phyloP scores from a whole-genome alignment of 2,113 vertebrate genomes.

The Myotis brandtii region DNA sequence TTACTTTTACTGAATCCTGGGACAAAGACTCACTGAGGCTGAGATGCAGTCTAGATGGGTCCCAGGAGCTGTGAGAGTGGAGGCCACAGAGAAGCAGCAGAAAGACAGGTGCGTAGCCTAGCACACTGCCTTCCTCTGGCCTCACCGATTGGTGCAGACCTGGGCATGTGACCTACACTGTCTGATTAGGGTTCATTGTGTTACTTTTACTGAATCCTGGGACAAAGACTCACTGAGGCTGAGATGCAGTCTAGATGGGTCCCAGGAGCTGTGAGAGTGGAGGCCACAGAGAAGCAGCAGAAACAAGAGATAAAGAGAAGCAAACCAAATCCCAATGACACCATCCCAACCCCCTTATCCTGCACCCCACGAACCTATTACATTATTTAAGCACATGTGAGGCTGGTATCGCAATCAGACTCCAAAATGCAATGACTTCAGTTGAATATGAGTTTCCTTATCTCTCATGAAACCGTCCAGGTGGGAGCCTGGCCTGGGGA shows the following conservation, averaged over 20 bases:
- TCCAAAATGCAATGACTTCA: background rate
- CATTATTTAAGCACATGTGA: background rate
- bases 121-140: no score
- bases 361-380: background rate
- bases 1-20: background rate
- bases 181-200: accelerated
- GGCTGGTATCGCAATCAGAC: background rate
- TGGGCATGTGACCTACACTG: background rate
- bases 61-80: background rate
- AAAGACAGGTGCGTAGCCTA: accelerated
- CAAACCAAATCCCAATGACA: background rate
- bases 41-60: background rate
- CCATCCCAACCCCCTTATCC: background rate
- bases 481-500: background rate
- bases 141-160: accelerated
- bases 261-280: background rate
- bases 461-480: background rate
- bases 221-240: background rate
- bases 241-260: background rate
- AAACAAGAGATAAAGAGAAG: background rate
- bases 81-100: background rate
- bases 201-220: background rate
- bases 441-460: background rate
- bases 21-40: background rate
- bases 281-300: background rate